Conservation (phyloP, 2,113 vertebrate genomes). For the Myiagra hebetior region DNA sequence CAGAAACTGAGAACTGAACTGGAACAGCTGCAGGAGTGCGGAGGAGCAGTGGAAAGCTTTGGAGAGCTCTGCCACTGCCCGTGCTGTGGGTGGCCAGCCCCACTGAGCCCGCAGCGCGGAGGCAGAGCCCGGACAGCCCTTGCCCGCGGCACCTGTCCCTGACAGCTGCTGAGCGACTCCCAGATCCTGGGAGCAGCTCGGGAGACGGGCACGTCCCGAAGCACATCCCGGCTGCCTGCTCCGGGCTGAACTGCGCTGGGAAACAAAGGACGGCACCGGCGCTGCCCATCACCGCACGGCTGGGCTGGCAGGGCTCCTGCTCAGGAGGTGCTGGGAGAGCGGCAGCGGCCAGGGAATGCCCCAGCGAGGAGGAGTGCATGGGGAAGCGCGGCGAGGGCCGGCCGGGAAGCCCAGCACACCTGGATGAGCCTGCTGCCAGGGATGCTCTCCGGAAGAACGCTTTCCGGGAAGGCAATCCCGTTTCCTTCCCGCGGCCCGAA, state of each 20-base stretch:
- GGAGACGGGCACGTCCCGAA: not conserved
- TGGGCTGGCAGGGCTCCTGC: not conserved
- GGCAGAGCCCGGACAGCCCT: not conserved
- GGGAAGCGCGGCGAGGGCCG: not conserved
- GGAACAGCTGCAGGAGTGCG: not conserved
- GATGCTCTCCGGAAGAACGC: not conserved
- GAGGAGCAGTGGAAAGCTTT: not conserved
- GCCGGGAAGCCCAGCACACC: not conserved
- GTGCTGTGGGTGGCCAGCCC: not conserved
- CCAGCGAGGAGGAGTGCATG: not conserved
- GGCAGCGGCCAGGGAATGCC: not conserved
- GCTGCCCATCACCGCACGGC: not conserved
- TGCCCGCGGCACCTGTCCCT: not conserved
- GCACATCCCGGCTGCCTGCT: not conserved
- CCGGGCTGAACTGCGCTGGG: rapidly evolving
- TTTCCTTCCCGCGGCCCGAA: not conserved
- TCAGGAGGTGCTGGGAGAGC: not conserved
- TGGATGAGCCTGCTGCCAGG: not conserved
- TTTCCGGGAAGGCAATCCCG: not conserved
- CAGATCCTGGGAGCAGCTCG: rapidly evolving
- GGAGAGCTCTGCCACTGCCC: not conserved
- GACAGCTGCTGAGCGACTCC: not conserved
- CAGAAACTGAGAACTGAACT: rapidly evolving
- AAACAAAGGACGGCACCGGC: not conserved
- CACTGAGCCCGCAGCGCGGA: rapidly evolving